phyloP scores from a whole-genome alignment of 1,140 invertebrate species.

The Drosophila prosaltans region DNA sequence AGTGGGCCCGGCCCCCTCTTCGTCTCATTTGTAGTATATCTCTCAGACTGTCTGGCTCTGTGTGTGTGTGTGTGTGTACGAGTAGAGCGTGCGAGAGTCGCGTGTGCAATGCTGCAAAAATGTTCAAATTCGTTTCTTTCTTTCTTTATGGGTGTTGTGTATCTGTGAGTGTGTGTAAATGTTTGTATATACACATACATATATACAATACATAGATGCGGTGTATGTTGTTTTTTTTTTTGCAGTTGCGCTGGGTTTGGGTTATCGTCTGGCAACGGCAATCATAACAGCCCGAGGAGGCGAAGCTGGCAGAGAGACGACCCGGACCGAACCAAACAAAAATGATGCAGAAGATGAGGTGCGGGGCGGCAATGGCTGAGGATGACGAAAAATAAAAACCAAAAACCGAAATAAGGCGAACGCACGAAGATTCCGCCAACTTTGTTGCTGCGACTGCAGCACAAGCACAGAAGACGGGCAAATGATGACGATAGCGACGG shows the following conservation, averaged over 20 bases:
- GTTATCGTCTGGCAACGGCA: conserved; percentile 80
- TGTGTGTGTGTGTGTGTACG: neutral
- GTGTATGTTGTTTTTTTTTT: conserved; percentile 30
- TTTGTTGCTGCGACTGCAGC: conserved; percentile 26
- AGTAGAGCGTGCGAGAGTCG: conserved; percentile 68
- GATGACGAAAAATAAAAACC: conserved; percentile 40
- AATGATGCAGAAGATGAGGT: conserved; percentile 53
- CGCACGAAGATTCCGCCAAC: conserved; percentile 52
- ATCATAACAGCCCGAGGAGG: conserved; percentile 71
- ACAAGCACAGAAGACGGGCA: conserved; percentile 20
- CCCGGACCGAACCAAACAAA: conserved; percentile 51
- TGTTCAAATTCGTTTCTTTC: conserved; percentile 71
- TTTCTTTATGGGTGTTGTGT: conserved; percentile 28
- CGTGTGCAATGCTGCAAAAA: conserved; percentile 80
- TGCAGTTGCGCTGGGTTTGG: conserved; percentile 56
- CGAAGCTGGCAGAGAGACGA: conserved; percentile 28
- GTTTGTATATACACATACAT: conserved; percentile 18
- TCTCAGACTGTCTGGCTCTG: conserved; percentile 68
- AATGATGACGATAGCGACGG: conserved; percentile 29
- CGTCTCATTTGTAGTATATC: conserved; percentile 34
- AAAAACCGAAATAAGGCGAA: conserved; percentile 53
- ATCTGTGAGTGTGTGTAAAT: neutral
- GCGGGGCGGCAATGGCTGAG: conserved; percentile 47
- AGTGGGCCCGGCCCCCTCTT: conserved; percentile 39
- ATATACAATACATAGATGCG: conserved; percentile 15